Evolutionary conservation across 2,888 invertebrate species (phyloP), one percentile per base, ranked within the genome.

Genomic region (Brenthis ino): DNA sequence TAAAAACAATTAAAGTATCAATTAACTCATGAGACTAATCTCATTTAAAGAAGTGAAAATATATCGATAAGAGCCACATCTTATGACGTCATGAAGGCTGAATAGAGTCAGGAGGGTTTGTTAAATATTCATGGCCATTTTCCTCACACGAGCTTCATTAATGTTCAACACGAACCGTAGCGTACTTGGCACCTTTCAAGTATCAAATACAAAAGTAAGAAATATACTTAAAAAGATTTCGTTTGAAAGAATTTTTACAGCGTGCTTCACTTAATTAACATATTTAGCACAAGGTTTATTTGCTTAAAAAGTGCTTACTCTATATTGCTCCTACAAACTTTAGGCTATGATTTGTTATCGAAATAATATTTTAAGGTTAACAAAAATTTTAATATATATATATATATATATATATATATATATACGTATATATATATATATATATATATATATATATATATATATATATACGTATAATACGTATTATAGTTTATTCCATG

Each of bases 121-220:
- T 82, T 88, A 75, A 86, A 86, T 82, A 87, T 89, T 89, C 83
- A 85, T 76, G 79, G 79, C 73, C 79, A 75, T 77, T 82, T 79
- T 75, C 75, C 79, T 77, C 77, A 85, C 84, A 84, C 80, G 76
- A 78, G 80, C 72, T 82, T 79, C 77, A 81, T 83, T 85, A 83
- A 82, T 82, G 83, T 82, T 82, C 79, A 75, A 75, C 72, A 72
- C 72, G 75, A 68, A 70, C 69, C 60, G 56, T 64, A 63, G 47
- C 28, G 57, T 61, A 53, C 65, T 64, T 57, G 54, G 50, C 68
- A 64, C 71, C 61, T 69, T 69, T 67, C 55, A 65, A 53, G 47
- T 33, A 60, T 14, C 5, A 54, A 47, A 48, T 11, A 24, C 48
- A n/a, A 47, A 24, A 24, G 3, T 24, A 11, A 54, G 54, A 13